Evolutionary conservation across 1,140 invertebrate species (phyloP).

Genomic region (Littorina saxatilis): DNA sequence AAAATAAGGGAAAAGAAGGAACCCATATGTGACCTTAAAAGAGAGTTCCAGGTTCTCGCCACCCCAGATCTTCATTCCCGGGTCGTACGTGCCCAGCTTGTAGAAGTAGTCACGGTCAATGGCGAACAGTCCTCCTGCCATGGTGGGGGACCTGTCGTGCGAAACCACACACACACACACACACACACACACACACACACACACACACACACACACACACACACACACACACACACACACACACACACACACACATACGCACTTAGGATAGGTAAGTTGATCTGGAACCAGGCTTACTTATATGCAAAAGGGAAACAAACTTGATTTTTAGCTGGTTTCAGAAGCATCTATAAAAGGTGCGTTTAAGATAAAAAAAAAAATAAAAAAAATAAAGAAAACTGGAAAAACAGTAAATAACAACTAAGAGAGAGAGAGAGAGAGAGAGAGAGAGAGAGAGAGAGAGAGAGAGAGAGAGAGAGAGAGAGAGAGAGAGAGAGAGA

Average conservation of each 20-base stretch:
- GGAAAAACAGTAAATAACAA: too few species aligned
- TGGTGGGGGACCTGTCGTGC: slow-evolving; percentile 87
- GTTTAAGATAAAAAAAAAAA: too few species aligned
- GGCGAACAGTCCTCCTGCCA: slow-evolving; percentile 87
- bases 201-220: not conserved
- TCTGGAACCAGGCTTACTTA: too few species aligned
- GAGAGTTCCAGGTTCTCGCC: slow-evolving; percentile 98
- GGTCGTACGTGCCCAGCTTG: slow-evolving; percentile 82
- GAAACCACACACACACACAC: too few species aligned
- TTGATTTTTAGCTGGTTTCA: too few species aligned
- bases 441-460: not conserved
- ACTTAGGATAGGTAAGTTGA: too few species aligned
- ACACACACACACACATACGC: not conserved
- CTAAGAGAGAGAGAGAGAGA: not conserved
- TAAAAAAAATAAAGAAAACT: too few species aligned
- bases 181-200: not conserved
- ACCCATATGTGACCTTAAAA: slow-evolving; percentile 90
- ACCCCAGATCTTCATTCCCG: slow-evolving; percentile 86
- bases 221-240: not conserved
- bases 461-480: not conserved
- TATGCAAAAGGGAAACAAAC: too few species aligned
- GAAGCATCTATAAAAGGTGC: too few species aligned
- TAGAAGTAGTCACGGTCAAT: slow-evolving; percentile 93
- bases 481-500: not conserved
- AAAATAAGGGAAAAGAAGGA: not conserved